These are phyloP conservation scores for Noctua fimbriata DNA, from an alignment of 2,888 invertebrate species.

Conservation along the genomic window DNA sequence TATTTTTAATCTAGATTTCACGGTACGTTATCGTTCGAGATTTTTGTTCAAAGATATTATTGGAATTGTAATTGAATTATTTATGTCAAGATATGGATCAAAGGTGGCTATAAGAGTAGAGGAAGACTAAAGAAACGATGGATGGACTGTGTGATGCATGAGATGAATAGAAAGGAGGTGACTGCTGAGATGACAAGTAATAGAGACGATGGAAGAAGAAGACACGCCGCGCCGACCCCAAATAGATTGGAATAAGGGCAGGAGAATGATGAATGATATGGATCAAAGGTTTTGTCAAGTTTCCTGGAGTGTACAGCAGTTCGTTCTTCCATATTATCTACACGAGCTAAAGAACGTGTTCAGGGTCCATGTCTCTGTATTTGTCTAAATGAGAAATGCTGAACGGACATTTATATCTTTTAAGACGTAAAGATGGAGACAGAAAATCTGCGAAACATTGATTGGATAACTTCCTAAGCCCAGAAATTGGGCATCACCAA, in stretches of 20 bases:
- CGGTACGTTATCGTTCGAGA: slow-evolving; percentile 17
- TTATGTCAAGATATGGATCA: not conserved
- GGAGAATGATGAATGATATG: not conserved
- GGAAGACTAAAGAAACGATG: too few species aligned
- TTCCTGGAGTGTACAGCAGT: not conserved
- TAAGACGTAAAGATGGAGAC: not conserved
- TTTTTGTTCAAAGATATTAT: slow-evolving; percentile 33
- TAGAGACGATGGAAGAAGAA: too few species aligned
- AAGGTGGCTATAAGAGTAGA: not conserved
- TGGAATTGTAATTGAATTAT: slow-evolving; percentile 5
- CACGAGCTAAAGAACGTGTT: not conserved
- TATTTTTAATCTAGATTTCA: slow-evolving; percentile 33
- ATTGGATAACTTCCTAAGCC: not conserved
- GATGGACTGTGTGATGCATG: too few species aligned
- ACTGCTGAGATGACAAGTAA: too few species aligned
- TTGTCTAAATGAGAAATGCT: too few species aligned
- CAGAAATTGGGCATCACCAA: not conserved
- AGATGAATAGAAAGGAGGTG: too few species aligned
- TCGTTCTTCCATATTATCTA: not conserved
- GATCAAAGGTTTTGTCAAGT: not conserved
- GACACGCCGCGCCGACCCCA: too few species aligned
- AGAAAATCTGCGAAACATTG: not conserved
- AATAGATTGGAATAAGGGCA: too few species aligned
- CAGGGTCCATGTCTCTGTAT: not conserved
- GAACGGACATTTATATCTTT: too few species aligned